Evolutionary conservation across 2,888 invertebrate genomes (phyloP), one percentile per base, ranked within the genome.

Genomic region (Drosophila greeni): DNA sequence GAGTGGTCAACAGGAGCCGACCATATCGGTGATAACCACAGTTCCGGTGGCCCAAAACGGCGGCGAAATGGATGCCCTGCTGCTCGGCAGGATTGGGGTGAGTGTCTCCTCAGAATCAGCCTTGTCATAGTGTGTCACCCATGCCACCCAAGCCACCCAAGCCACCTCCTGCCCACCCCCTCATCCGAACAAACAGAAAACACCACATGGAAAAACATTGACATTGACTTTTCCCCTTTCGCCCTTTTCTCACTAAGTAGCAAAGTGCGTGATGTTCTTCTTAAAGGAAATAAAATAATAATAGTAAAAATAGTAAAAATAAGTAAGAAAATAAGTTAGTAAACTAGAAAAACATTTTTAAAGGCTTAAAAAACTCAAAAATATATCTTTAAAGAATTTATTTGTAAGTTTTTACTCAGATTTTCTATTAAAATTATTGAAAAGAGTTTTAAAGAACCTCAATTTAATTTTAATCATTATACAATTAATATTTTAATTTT

Each of bases 61-160:
- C 88, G 93, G 94, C 75, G 94, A 94, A 90, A 94, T 94, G 94
- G 94, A 94, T 86, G 94, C 94, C 47, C 89, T 94, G 76, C 91
- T 94, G 72, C 91, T 94, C 57, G 94, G 94, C 73, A 90, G 94
- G 86, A 94, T 94, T 52, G 92, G 93, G 93, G 94, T 94, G 91
- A 94, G 94, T 88, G 70, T 33, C 23, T 23, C 16, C 23, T 34
- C 18, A n/a, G 54, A 56, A 36, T 16, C 47, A 40, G 24, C 18
- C 18, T 36, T 34, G 51, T 62, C 34, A 40, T 16, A n/a, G 47
- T 29, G 5, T 31, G 12, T 18, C 37, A 39, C 33, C 52, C 29
- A 29, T n/a, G 45, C 47, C 45, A 34, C n/a, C 12, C 58, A n/a
- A 0, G 2, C 12, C 36, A 20, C 20, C 20, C 29, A 23, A 8